Conservation (phyloP, 2,888 invertebrate genomes). For the Cephus rjabovi region DNA sequence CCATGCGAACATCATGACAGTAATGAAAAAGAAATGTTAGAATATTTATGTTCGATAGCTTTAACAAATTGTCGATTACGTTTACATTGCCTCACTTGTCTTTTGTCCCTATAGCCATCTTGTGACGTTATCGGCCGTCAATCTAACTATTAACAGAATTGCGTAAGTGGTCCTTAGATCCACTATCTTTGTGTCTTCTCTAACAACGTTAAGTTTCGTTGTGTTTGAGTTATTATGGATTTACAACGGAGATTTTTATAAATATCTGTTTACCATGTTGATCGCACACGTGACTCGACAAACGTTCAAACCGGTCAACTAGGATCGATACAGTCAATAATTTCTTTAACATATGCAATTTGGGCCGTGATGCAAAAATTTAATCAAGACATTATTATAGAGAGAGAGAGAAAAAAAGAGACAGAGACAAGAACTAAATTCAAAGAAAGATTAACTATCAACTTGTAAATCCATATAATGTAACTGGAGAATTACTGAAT, state of each 20-base stretch:
- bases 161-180: slow-evolving; percentile 80
- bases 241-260: slow-evolving; percentile 38
- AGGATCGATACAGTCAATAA: not conserved
- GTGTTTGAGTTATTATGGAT: slow-evolving; percentile 49
- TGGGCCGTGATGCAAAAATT: not conserved
- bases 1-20: not conserved
- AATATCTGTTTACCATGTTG: not conserved
- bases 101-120: slow-evolving; percentile 81
- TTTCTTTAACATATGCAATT: not conserved
- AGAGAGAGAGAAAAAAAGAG: not conserved
- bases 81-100: slow-evolving; percentile 59
- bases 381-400: not conserved
- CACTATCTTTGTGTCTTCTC: slow-evolving; percentile 60
- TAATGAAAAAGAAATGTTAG: not conserved
- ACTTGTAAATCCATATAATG: slow-evolving; percentile 49
- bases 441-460: not conserved
- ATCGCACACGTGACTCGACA: not conserved
- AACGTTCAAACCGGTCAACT: not conserved
- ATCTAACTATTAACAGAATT: slow-evolving; percentile 92
- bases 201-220: slow-evolving; percentile 32
- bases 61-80: slow-evolving; percentile 39
- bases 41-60: slow-evolving; percentile 26
- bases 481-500: slow-evolving; percentile 31
- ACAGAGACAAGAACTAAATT: not conserved
- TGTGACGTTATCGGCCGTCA: slow-evolving; percentile 92